Percentiles rank a stretch among this genome's conserved stretches.
phyloP scores from a whole-genome alignment of 1,140 invertebrate genomes.

The Drosophila sp. region DNA sequence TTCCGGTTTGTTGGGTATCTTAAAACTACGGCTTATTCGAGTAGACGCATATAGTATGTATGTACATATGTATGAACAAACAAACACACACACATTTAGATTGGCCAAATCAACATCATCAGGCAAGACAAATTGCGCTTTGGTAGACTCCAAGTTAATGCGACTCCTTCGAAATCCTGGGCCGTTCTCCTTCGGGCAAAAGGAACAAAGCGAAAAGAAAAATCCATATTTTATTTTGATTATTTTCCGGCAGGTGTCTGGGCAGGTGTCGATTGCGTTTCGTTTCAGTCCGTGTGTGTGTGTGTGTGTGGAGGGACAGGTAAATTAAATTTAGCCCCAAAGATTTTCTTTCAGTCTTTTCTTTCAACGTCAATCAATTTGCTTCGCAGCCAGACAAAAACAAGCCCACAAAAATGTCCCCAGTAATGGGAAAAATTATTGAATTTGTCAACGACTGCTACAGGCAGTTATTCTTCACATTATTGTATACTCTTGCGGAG shows the following conservation, averaged over 20 bases:
- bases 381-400: constrained; percentile 67
- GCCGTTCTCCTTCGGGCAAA: constrained; percentile 31
- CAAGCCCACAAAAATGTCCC: constrained; percentile 67
- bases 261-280: constrained; percentile 77
- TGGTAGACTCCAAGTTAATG: constrained; percentile 68
- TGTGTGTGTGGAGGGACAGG: constrained; percentile 5
- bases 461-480: constrained; percentile 39
- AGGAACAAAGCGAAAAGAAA: constrained; percentile 62
- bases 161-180: constrained; percentile 34
- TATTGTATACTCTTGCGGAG: not conserved
- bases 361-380: constrained; percentile 79
- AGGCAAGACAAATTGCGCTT: constrained; percentile 79
- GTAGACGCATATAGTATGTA: constrained; percentile 3
- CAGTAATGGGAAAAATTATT: constrained; percentile 83
- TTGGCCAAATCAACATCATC: constrained; percentile 28
- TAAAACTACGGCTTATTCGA: constrained; percentile 51
- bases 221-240: constrained; percentile 83
- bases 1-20: constrained; percentile 73
- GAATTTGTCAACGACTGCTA: constrained; percentile 83
- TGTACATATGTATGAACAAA: not conserved
- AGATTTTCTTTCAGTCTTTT: constrained; percentile 50
- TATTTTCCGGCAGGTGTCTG: constrained; percentile 71
- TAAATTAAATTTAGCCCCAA: constrained; percentile 74
- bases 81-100: constrained; percentile 18
- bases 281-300: constrained; percentile 20